These are phyloP conservation scores for Morpho deidamia DNA, from an alignment of 2,888 invertebrate species.

Conservation along the genomic window DNA sequence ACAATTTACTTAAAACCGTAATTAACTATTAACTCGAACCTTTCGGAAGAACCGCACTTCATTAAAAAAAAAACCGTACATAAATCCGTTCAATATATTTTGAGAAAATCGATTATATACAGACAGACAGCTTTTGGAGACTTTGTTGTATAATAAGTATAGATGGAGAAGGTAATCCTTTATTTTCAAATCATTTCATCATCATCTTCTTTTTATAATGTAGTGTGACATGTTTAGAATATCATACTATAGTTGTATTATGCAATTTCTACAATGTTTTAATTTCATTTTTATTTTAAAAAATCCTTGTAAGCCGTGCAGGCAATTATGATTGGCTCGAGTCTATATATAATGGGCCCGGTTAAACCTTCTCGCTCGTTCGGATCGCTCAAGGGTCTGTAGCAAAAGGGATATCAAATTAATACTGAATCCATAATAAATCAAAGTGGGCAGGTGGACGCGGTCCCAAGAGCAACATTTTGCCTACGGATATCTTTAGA, in stretches of 20 bases:
- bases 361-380: constrained; percentile 56
- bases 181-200: no score
- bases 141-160: no score
- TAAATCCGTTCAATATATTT: no score
- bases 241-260: neutral
- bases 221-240: no score
- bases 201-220: no score
- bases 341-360: constrained; percentile 71
- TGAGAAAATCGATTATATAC: no score
- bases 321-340: constrained; percentile 73
- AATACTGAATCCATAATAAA: constrained; percentile 79
- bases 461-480: constrained; percentile 61
- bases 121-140: no score
- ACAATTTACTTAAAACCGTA: no score
- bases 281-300: constrained; percentile 32
- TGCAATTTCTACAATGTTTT: neutral
- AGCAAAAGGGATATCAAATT: constrained; percentile 78
- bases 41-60: no score
- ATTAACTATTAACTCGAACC: no score
- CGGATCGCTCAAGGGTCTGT: constrained; percentile 71
- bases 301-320: constrained; percentile 64
- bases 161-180: no score
- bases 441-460: constrained; percentile 75
- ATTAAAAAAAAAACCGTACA: no score
- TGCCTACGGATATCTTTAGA: constrained; percentile 71